A percentile compares a stretch with the other conserved stretches of the same genome.
phyloP scores from a whole-genome alignment of 2,797 vertebrate genomes.

The Leucoraja ocellata region DNA sequence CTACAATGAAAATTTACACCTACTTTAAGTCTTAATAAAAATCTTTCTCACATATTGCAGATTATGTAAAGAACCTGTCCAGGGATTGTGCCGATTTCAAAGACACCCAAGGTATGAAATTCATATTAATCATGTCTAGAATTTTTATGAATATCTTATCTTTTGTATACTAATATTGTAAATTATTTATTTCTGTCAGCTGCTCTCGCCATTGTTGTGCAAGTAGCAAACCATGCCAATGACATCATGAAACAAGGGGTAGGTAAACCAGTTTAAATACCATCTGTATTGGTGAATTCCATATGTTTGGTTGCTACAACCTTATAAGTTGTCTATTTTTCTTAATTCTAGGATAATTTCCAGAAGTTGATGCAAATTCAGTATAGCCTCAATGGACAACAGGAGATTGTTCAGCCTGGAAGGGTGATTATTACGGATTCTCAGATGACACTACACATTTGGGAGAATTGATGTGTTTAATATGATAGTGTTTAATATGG shows the following conservation, averaged over 20 bases:
- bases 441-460: neutral
- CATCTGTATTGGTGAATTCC: neutral
- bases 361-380: conserved; percentile 98
- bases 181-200: conserved; percentile 56
- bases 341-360: conserved; percentile 79
- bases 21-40: neutral
- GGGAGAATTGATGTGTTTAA: neutral
- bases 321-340: neutral
- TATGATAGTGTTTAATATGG: neutral
- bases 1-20: neutral
- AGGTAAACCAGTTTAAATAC: conserved; percentile 48
- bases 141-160: neutral
- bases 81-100: conserved; percentile 87
- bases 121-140: neutral
- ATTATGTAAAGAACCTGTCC: conserved; percentile 93
- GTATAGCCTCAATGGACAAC: conserved; percentile 89
- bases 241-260: conserved; percentile 98
- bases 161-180: neutral
- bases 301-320: neutral
- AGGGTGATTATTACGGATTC: conserved; percentile 62
- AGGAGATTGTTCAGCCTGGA: conserved; percentile 94
- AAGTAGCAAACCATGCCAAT: conserved; percentile 96
- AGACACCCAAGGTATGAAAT: conserved; percentile 80
- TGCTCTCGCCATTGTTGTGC: conserved; percentile 86
- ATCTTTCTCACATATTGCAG: conserved; percentile 53